Evolutionary conservation across 2,888 invertebrate genomes (phyloP).

Genomic region (Strigamia crassipes): DNA sequence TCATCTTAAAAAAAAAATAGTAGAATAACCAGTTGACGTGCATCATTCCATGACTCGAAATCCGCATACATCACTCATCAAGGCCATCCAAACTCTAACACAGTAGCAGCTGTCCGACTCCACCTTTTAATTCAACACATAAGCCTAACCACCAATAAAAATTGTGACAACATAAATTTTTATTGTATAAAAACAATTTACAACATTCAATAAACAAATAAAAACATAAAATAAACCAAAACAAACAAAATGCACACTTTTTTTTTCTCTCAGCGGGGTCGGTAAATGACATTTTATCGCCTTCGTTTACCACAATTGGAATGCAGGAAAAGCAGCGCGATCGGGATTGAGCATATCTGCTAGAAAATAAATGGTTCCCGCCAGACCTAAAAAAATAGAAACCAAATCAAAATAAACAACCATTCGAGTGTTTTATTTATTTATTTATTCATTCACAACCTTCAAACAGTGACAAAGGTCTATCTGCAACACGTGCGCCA

Average conservation of each 20-base stretch:
- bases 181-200: no score
- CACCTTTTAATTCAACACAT: no score
- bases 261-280: neutral
- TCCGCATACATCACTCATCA: no score
- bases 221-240: neutral
- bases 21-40: neutral
- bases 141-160: no score
- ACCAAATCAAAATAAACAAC: slow-evolving; percentile 39
- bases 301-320: slow-evolving; percentile 53
- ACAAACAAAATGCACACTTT: neutral
- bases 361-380: slow-evolving; percentile 77
- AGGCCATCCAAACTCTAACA: no score
- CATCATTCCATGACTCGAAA: neutral
- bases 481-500: slow-evolving; percentile 69
- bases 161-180: no score
- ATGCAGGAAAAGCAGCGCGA: slow-evolving; percentile 77
- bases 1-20: neutral
- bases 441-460: slow-evolving; percentile 60
- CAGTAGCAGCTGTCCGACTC: no score
- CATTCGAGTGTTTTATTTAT: neutral
- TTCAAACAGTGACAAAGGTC: slow-evolving; percentile 83
- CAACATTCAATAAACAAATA: no score
- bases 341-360: slow-evolving; percentile 69
- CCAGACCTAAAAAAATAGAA: slow-evolving; percentile 59
- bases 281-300: neutral